Percentiles rank a stretch among this genome's conserved stretches.
Conservation (phyloP, 2,113 vertebrate species). For the Panurus biarmicus region DNA sequence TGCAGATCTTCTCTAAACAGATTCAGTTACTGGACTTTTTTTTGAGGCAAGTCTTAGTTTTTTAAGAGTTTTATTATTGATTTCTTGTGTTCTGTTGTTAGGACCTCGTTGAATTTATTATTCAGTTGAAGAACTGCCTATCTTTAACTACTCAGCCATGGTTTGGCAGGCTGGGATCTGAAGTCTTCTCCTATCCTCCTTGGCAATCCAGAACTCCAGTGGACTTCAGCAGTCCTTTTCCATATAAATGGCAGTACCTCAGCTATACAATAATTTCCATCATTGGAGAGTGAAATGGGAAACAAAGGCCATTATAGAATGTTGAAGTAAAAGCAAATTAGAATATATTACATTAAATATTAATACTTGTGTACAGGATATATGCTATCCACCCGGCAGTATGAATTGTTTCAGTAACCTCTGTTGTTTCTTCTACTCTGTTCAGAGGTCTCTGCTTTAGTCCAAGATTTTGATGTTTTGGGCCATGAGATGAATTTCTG, state of each 20-base stretch:
- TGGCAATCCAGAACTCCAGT: not conserved
- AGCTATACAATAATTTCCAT: not conserved
- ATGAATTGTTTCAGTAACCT: not conserved
- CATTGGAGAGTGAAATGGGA: not conserved
- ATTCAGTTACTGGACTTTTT: not conserved
- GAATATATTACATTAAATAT: conserved; percentile 46
- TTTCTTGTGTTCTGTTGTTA: not conserved
- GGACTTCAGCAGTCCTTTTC: not conserved
- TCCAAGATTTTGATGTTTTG: not conserved
- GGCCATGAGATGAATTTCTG: not conserved
- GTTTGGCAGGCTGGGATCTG: not conserved
- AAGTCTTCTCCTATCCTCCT: not conserved
- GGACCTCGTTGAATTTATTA: not conserved
- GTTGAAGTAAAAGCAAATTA: conserved; percentile 6
- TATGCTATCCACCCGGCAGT: not conserved
- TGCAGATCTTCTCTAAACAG: not conserved
- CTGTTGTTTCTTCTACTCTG: not conserved
- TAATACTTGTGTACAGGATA: conserved; percentile 1
- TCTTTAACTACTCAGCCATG: not conserved
- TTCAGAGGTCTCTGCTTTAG: not conserved
- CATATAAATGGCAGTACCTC: not conserved
- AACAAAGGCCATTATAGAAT: not conserved
- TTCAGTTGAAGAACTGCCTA: not conserved
- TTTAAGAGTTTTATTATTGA: not conserved
- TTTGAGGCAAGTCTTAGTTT: not conserved